Evolutionary conservation across 2,797 vertebrate species (phyloP), one percentile per base, ranked within the genome.

Genomic region (Sarcophilus harrisii): DNA sequence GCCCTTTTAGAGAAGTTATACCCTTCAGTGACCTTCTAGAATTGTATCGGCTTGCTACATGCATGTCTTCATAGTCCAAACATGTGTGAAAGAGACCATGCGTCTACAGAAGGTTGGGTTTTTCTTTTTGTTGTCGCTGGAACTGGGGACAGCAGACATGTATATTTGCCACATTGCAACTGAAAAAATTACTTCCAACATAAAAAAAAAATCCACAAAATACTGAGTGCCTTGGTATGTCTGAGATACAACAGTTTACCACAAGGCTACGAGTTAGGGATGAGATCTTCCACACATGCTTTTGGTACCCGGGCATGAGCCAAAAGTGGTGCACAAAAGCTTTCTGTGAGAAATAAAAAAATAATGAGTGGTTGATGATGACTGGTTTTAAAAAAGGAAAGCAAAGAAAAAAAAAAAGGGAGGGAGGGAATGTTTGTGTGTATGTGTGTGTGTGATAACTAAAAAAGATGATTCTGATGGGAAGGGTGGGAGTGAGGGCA

Each of bases 21-120:
- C 98, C 98, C 98, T 99, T 98, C 99, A 99, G 99, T 98, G 99
- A 99, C 98, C 99, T 99, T 98, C 99, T 98, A 98, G 98, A 97
- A 98, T 97, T 98, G 97, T 98, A 97, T 98, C 98, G 98, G 99
- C 98, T 99, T 98, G 98, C 99, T 99, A 99, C 99, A 99, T 99
- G 99, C 99, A 99, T 98, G 98, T 99, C 99, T 99, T 99, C 99
- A 98, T 98, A 98, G 98, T 99, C 99, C 99, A 99, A 99, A 99
- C 99, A 99, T 99, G 99, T 99, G 99, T 99, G 99, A 98, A 98
- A 99, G 98, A 99, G 98, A 98, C 97, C 98, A 98, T 98, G 98
- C 98, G 98, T 98, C 98, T 99, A 98, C 98, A 98, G 98, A 98
- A 99, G 97, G 98, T 98, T 98, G 98, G 98, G 98, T 99, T 98